Evolutionary conservation across 2,797 vertebrate species (phyloP), one percentile per base, ranked within the genome.

Genomic region (Myotis daubentonii): DNA sequence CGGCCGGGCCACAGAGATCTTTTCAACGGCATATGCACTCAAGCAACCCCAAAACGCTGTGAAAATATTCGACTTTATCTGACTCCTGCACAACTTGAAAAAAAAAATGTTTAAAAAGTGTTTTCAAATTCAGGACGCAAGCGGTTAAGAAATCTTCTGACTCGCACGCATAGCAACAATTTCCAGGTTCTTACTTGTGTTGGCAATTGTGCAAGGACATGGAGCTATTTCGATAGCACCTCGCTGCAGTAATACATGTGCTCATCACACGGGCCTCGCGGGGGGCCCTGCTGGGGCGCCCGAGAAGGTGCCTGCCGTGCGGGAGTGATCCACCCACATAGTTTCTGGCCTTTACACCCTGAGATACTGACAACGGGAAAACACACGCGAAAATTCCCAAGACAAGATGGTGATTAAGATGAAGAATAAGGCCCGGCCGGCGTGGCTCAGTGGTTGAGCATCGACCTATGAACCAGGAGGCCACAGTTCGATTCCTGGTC

Each of bases 191-290:
- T 93, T 81, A 8, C 22, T 30, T 75, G 94, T 87, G 89, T 17
- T 49, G 90, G 44, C 83, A 90, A 78, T 92, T 96, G 82, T 95
- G 92, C 94, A 96, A 97, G 96, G 95, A 95, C 94, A 57, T 65
- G 88, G 86, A 83, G 57, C 87, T 96, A 89, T 79, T 97, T 95
- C 91, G 72, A 55, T 36, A 53, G 90, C 78, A 91, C 55, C 30
- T 13, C 53, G 13, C 51, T 17, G 72, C 76, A 62, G 78, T 51
- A 85, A 94, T 47, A 66, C 57, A 62, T 8, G 66, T 87, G 55
- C 1, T 89, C 79, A 72, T 76, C 92, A 65, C 66, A 96, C 41
- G 65, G 94, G 93, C 90, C 94, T 38, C 9, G 5, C 10, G 9
- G 38, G 22, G 68, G 55, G n/a, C 13, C 9, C 20, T 82, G 38